A percentile compares a stretch with the other conserved stretches of the same genome.
phyloP scores from a whole-genome alignment of 2,888 invertebrate genomes.

The Agonopterix alstromeriana region DNA sequence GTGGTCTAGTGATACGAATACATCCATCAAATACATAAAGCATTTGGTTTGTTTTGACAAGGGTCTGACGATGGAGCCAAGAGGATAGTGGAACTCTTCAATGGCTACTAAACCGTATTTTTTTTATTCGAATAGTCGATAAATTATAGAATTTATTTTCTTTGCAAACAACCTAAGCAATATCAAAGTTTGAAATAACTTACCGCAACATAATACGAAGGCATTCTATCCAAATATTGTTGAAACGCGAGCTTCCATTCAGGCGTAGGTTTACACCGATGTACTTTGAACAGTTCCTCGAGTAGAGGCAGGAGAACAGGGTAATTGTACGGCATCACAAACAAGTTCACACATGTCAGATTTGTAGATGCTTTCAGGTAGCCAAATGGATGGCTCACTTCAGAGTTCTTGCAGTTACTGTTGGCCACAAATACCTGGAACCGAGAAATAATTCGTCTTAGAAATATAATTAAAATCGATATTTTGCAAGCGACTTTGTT shows the following conservation, averaged over 20 bases:
- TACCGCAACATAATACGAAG: constrained; percentile 93
- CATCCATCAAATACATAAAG: too few relatives aligned
- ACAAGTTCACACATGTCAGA: constrained; percentile 95
- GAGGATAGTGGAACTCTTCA: too few relatives aligned
- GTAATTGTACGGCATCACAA: constrained; percentile 99
- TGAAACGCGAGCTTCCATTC: constrained; percentile 97
- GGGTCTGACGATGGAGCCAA: too few relatives aligned
- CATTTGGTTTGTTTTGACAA: too few relatives aligned
- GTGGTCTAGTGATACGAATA: too few relatives aligned
- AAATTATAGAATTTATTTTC: too few relatives aligned
- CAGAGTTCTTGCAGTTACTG: constrained; percentile 88
- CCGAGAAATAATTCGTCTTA: too few relatives aligned
- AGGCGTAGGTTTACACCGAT: constrained; percentile 92
- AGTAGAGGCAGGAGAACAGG: constrained; percentile 93
- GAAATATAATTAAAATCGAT: too few relatives aligned
- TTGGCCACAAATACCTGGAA: constrained; percentile 90
- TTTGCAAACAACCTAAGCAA: too few relatives aligned
- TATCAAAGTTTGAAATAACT: constrained; percentile 19
- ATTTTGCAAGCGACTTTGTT: too few relatives aligned
- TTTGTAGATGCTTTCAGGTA: constrained; percentile 97
- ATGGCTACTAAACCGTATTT: too few relatives aligned
- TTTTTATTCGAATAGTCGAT: too few relatives aligned
- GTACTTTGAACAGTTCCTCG: constrained; percentile 95
- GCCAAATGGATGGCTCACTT: constrained; percentile 96
- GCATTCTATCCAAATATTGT: constrained; percentile 96